Evolutionary conservation across 2,113 vertebrate genomes (phyloP).

Genomic region (Anolis sagrei): DNA sequence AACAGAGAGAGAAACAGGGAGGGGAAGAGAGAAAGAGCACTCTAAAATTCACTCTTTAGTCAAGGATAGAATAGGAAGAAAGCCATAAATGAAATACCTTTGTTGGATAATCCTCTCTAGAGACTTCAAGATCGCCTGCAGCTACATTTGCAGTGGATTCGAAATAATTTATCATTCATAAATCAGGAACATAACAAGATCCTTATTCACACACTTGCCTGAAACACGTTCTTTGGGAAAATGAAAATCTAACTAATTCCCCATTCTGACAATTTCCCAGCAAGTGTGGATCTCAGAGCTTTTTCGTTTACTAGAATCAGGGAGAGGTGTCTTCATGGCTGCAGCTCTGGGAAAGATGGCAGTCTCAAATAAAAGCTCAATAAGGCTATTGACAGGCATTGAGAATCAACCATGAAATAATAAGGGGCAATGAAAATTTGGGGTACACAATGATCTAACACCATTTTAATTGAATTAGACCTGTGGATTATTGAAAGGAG

Average conservation of each 20-base stretch:
- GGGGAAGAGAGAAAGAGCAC: background rate
- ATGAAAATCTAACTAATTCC: background rate
- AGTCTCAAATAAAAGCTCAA: background rate
- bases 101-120: conserved; percentile 9
- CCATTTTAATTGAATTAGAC: too few species aligned
- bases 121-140: conserved; percentile 17
- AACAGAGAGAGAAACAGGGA: background rate
- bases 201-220: background rate
- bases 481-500: too few species aligned
- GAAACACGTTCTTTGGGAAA: background rate
- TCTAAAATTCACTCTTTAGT: conserved; percentile 12
- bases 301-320: background rate
- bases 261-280: background rate
- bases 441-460: too few species aligned
- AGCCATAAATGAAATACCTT: conserved; percentile 11
- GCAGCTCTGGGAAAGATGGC: background rate
- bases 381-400: too few species aligned
- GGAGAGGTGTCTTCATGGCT: background rate
- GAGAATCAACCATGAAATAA: too few species aligned
- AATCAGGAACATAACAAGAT: background rate
- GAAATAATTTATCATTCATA: conserved; percentile 28
- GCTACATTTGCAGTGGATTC: conserved; percentile 22
- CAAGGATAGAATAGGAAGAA: background rate
- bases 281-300: too few species aligned
- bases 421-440: too few species aligned